Percentiles rank a stretch among this genome's conserved stretches.
Conservation (phyloP, 2,113 vertebrate species). For the Illadopsis cleaveri region DNA sequence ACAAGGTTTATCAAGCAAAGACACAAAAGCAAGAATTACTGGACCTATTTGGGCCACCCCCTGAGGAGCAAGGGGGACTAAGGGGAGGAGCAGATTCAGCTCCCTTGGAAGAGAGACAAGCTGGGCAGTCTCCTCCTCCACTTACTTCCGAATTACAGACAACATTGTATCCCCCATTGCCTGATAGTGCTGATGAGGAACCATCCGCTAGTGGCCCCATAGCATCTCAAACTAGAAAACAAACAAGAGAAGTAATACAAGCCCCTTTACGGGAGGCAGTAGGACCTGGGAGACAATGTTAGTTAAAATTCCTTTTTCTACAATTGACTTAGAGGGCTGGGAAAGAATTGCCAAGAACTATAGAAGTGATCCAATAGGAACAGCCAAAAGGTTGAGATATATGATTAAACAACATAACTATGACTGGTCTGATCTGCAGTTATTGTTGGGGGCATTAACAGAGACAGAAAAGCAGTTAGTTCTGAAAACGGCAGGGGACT, state of each 20-base stretch:
- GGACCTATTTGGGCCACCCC: neutral
- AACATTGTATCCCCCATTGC: no score
- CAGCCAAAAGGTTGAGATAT: neutral
- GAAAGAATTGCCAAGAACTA: neutral
- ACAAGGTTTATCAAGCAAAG: neutral
- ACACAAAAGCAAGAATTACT: neutral
- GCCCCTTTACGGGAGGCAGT: neutral
- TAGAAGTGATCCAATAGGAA: neutral
- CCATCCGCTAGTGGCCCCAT: neutral
- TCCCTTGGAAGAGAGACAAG: neutral
- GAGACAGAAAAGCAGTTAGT: no score
- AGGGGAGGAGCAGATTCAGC: neutral
- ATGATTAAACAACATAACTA: no score
- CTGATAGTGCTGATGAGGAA: neutral
- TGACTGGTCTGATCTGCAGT: no score
- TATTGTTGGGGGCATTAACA: no score
- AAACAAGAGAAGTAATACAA: neutral
- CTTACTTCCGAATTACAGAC: neutral
- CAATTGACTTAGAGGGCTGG: neutral
- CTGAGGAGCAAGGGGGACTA: neutral
- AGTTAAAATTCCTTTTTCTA: neutral
- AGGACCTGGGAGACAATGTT: neutral
- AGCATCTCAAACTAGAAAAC: neutral
- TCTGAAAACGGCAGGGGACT: no score
- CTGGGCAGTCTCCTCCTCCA: neutral